A percentile compares a stretch with the other conserved stretches of the same genome.
Conservation (phyloP, 2,888 invertebrate species). For the Drosophila longiperda region DNA sequence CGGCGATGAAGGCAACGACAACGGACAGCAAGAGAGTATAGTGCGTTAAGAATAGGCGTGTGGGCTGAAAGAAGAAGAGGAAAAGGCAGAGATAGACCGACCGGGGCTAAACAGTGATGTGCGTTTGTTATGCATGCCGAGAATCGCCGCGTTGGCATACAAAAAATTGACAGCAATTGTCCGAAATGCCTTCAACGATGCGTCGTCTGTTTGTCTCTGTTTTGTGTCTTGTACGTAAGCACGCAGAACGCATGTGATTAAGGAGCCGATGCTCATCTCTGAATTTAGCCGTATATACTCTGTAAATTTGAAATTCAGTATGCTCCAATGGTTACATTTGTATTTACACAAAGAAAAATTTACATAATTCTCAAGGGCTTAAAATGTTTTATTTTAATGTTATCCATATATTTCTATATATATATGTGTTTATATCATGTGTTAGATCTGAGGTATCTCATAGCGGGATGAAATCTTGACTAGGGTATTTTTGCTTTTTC, state of each 20-base stretch:
- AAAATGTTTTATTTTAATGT: neutral
- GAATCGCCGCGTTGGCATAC: constrained; percentile 71
- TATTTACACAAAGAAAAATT: neutral
- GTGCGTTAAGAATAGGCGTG: constrained; percentile 32
- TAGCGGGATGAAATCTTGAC: neutral
- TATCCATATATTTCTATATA: neutral
- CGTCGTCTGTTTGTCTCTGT: constrained; percentile 33
- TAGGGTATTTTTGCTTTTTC: constrained; percentile 1
- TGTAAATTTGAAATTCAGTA: neutral
- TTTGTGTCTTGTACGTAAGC: constrained; percentile 27
- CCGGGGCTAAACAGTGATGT: constrained; percentile 33
- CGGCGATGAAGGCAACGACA: constrained; percentile 47
- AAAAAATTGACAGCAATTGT: constrained; percentile 41
- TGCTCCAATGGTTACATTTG: neutral
- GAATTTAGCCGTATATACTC: constrained; percentile 6
- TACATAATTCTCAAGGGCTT: neutral
- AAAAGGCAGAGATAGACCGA: constrained; percentile 10
- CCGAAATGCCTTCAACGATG: constrained; percentile 23
- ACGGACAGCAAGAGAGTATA: constrained; percentile 46
- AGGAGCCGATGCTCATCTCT: constrained; percentile 6
- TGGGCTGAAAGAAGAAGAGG: constrained; percentile 1
- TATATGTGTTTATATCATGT: neutral
- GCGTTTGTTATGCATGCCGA: constrained; percentile 52
- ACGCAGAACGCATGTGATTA: constrained; percentile 2
- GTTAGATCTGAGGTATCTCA: constrained; percentile 3